Conservation (phyloP, 2,888 invertebrate species). For the Molanna angustata region DNA sequence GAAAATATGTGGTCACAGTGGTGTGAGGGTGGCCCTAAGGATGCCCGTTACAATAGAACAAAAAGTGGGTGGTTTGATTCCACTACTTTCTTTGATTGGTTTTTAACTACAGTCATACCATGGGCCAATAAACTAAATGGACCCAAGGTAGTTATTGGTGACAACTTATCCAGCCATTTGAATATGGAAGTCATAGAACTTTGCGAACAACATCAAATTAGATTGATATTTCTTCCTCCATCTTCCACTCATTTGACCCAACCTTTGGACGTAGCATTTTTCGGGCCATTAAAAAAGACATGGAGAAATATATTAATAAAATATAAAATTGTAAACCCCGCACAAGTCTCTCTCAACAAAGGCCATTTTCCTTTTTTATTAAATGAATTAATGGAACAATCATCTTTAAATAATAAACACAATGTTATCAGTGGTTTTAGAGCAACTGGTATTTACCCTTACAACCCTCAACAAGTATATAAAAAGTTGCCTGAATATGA, state of each 20-base stretch:
- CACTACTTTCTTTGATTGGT: not conserved
- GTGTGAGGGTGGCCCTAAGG: not conserved
- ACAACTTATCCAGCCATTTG: not conserved
- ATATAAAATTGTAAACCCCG: not conserved
- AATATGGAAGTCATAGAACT: not conserved
- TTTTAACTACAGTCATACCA: not conserved
- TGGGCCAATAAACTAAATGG: not conserved
- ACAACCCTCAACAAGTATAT: not conserved
- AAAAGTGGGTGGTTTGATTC: not conserved
- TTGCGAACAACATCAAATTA: not conserved
- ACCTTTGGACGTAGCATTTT: not conserved
- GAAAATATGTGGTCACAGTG: too few relatives aligned
- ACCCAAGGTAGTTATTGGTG: not conserved
- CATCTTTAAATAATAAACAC: not conserved
- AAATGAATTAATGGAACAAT: not conserved
- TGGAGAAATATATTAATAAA: not conserved
- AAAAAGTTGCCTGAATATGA: not conserved
- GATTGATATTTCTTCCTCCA: not conserved
- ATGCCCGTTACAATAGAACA: not conserved
- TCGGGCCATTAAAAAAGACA: not conserved
- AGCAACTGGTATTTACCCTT: not conserved
- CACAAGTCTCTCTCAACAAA: not conserved
- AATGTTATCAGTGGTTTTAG: not conserved
- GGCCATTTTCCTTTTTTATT: not conserved
- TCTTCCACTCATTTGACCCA: not conserved